These are phyloP conservation scores for Drosophila eohydei DNA, from an alignment of 2,888 invertebrate species.

Conservation along the genomic window DNA sequence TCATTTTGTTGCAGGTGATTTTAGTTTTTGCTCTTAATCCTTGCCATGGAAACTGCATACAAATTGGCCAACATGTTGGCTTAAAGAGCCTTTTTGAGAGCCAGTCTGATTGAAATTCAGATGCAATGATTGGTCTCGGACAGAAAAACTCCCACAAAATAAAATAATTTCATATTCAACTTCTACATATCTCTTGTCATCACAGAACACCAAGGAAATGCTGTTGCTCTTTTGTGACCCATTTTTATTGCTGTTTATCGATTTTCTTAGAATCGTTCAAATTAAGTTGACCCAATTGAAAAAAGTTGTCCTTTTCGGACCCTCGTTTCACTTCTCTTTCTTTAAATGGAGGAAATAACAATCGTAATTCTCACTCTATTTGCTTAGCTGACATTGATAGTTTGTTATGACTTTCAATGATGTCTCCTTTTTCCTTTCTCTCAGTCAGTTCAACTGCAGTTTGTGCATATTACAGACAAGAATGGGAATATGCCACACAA, in stretches of 20 bases:
- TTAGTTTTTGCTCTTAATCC: conserved; percentile 3
- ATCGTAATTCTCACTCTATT: conserved; percentile 4
- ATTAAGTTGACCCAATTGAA: conserved; percentile 21
- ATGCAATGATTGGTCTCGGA: neutral
- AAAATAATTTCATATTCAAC: neutral
- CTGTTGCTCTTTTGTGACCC: conserved; percentile 19
- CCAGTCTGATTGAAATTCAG: conserved; percentile 3
- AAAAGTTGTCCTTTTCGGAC: conserved; percentile 11
- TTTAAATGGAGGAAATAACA: neutral
- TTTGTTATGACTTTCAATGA: neutral
- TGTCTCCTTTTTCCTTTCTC: neutral
- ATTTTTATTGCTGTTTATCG: conserved; percentile 28
- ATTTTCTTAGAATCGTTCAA: conserved; percentile 24
- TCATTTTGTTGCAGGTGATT: conserved; percentile 8
- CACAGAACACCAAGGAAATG: no score
- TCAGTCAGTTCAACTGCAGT: neutral
- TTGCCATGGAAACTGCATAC: conserved; percentile 18
- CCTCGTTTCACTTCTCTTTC: neutral
- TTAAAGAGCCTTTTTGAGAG: neutral
- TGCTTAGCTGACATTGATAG: conserved; percentile 14
- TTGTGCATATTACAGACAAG: neutral
- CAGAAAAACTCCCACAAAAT: neutral
- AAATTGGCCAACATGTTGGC: conserved; percentile 16
- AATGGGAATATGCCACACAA: conserved; percentile 13
- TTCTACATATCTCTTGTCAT: no score